phyloP scores from a whole-genome alignment of 2,888 invertebrate genomes.

The Melitaea athalia region DNA sequence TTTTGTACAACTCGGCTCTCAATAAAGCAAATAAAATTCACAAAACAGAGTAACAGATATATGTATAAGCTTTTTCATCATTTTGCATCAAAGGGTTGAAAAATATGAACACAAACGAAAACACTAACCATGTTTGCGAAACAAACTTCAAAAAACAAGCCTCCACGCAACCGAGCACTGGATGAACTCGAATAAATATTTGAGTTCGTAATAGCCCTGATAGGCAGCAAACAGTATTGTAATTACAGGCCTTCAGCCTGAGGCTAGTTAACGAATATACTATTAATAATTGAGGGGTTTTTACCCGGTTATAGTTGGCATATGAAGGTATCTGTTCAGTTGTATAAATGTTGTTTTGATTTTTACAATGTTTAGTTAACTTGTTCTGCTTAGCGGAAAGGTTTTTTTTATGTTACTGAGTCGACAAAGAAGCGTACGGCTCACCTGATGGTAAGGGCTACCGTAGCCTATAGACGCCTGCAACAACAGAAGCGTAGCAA shows the following conservation, averaged over 20 bases:
- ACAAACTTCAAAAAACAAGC: constrained; percentile 4
- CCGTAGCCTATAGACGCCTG: too few species aligned
- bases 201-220: constrained; percentile 33
- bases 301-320: constrained; percentile 14
- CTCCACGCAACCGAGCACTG: constrained; percentile 6
- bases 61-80: too few species aligned
- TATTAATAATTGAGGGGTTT: constrained; percentile 38
- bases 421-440: too few species aligned
- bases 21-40: too few species aligned
- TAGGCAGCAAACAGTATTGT: constrained; percentile 14
- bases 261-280: constrained; percentile 23
- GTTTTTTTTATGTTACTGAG: too few species aligned
- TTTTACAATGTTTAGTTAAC: background rate
- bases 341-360: background rate
- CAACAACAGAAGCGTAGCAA: too few species aligned
- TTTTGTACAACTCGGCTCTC: too few species aligned
- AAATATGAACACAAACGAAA: background rate
- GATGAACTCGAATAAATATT: constrained; percentile 31
- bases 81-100: background rate
- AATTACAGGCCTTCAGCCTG: constrained; percentile 29
- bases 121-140: constrained; percentile 7
- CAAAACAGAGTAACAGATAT: too few species aligned
- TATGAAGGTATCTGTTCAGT: background rate
- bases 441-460: too few species aligned
- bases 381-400: background rate